Base-by-base conservation (phyloP, 1,140 invertebrate genomes). In the Drosophila triauraria region DNA sequence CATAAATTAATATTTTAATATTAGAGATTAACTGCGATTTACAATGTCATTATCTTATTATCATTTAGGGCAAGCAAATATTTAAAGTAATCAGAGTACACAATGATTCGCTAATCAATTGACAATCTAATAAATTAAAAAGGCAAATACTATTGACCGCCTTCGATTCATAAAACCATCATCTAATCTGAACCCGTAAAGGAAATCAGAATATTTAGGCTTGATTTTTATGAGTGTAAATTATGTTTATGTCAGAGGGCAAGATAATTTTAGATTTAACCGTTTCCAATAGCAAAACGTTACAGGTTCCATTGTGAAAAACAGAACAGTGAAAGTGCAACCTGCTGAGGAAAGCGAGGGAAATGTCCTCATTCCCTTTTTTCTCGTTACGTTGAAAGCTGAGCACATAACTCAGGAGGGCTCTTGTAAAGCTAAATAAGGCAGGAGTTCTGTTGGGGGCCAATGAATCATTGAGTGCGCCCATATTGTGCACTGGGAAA, bases 391-490 rank as follows among this genome's bases (percentile, higher is more conserved):
- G 70, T 42, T 75, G 57, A 65, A 75, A 80, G 74, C 64, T 85
- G 71, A 65, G 50, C 60, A 47, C 59, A 74, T 63, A 68, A 75
- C 67, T 74, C 74, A 54, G 54, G 43, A 62, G 59, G 30, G 74
- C 53, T 27, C 40, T 59, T 79, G 48, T 35, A 44, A 71, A 50
- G 79, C 56, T 56, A 47, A 65, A 77, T 54, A 47, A 64, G 47
- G 50, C 44, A 54, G 58, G 48, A 72, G 58, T 82, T 68, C 50
- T 64, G 74, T 62, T 81, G 48, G 78, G 80, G 85, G 80, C 74
- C 84, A 88, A 90, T 84, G 84, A 72, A 81, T 88, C 75, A 75
- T 90, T 79, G 77, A 88, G 84, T 79, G 84, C 71, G 59, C 61
- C 59, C 40, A 54, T 63, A 56, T 72, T 67, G 27, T 69, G 54